These are phyloP conservation scores for Cotesia congregata DNA, from an alignment of 2,888 invertebrate species.

Conservation along the genomic window DNA sequence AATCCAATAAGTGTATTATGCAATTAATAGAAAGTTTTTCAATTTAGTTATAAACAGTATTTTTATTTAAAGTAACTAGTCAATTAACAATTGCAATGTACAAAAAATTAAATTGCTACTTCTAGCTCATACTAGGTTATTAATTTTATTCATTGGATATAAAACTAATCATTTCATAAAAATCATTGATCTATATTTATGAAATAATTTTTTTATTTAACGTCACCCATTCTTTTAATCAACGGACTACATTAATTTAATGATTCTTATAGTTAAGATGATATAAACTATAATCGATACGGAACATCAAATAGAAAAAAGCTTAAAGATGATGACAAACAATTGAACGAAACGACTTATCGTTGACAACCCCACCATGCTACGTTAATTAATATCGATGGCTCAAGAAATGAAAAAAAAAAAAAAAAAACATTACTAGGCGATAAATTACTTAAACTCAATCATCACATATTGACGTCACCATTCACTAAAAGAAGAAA, in stretches of 20 bases:
- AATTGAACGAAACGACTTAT: slow-evolving; percentile 31
- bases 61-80: no score
- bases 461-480: slow-evolving; percentile 47
- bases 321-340: slow-evolving; percentile 4
- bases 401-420: slow-evolving; percentile 42
- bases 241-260: neutral
- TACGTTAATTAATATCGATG: slow-evolving; percentile 49
- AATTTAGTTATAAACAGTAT: no score
- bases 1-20: no score
- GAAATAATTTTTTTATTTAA: neutral
- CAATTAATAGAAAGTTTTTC: no score
- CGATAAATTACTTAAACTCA: slow-evolving; percentile 54
- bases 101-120: no score
- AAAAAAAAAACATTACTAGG: slow-evolving; percentile 30
- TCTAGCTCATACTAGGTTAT: no score
- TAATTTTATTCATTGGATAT: no score
- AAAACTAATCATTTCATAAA: neutral
- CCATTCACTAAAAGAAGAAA: slow-evolving; percentile 45
- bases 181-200: neutral
- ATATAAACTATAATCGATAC: neutral
- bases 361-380: slow-evolving; percentile 21
- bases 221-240: neutral
- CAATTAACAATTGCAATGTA: no score
- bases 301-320: slow-evolving; percentile 2
- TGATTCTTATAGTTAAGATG: neutral